Conservation (phyloP, 2,888 invertebrate species). For the Yponomeuta malinellus region DNA sequence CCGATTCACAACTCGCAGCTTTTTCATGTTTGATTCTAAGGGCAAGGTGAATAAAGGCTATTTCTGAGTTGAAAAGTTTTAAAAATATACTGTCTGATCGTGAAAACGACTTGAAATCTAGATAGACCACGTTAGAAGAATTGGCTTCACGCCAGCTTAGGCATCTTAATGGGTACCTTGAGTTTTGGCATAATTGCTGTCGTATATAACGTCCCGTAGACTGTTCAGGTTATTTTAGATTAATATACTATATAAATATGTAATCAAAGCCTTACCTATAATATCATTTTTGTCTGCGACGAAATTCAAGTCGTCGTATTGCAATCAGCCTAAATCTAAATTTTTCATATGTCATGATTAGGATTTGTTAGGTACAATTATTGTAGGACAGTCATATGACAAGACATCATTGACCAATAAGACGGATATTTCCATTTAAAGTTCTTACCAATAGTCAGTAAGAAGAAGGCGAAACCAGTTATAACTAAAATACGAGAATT, state of each 20-base stretch:
- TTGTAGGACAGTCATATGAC: too few relatives aligned
- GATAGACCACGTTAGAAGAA: not conserved
- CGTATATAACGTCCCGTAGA: not conserved
- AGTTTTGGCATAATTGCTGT: conserved; percentile 1
- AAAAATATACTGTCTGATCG: not conserved
- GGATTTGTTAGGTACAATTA: too few relatives aligned
- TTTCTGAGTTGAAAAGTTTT: not conserved
- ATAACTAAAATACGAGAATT: conserved; percentile 3
- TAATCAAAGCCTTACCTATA: too few relatives aligned
- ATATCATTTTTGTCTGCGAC: too few relatives aligned
- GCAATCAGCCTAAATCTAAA: too few relatives aligned
- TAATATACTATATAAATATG: too few relatives aligned
- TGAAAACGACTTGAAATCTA: not conserved
- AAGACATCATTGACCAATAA: not conserved
- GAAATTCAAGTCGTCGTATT: too few relatives aligned
- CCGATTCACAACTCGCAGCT: not conserved
- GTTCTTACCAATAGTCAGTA: not conserved
- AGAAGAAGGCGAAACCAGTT: conserved; percentile 1
- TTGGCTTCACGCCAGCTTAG: conserved; percentile 1
- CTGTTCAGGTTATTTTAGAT: not conserved
- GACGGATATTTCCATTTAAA: conserved; percentile 9
- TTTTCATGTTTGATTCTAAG: not conserved
- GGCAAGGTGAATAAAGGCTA: not conserved
- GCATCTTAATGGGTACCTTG: not conserved
- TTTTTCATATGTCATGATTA: too few relatives aligned